Evolutionary conservation across 2,888 invertebrate species (phyloP).

Genomic region (Phyllotreta striolata): DNA sequence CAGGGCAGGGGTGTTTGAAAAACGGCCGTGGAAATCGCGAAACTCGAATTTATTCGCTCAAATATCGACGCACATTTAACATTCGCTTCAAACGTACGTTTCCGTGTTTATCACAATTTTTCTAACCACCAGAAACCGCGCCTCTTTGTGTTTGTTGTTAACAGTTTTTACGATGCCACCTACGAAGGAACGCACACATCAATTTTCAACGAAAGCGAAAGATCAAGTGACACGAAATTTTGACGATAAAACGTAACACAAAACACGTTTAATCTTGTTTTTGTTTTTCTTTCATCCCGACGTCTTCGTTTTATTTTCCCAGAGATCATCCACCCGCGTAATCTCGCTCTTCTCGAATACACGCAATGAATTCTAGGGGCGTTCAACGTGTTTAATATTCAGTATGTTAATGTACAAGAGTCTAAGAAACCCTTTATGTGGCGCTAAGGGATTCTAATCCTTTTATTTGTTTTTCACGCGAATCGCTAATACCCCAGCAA

Average conservation of each 20-base stretch:
- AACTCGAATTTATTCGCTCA: too few relatives aligned
- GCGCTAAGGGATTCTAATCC: slow-evolving; percentile 1
- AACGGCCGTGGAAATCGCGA: slow-evolving; percentile 5
- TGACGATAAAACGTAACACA: slow-evolving; percentile 4
- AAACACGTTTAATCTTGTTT: slow-evolving; percentile 8
- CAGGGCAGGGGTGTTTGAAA: slow-evolving; percentile 46
- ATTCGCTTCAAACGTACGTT: not conserved
- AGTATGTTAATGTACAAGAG: not conserved
- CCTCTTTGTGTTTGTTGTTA: not conserved
- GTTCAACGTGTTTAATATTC: too few relatives aligned
- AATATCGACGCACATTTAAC: too few relatives aligned
- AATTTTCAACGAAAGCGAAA: slow-evolving; percentile 20
- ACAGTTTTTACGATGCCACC: slow-evolving; percentile 21
- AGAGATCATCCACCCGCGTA: not conserved
- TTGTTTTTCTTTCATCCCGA: not conserved
- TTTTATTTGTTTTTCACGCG: not conserved
- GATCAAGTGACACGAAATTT: slow-evolving; percentile 25
- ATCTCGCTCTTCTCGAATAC: too few relatives aligned
- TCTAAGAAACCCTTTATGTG: not conserved
- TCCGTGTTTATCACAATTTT: slow-evolving; percentile 2
- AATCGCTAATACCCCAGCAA: too few relatives aligned
- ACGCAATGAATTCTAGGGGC: too few relatives aligned
- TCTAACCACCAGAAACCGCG: slow-evolving; percentile 2
- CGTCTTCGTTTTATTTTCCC: not conserved
- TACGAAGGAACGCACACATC: slow-evolving; percentile 22